Evolutionary conservation across 2,113 vertebrate species (phyloP).

Genomic region (Brachyistius frenatus): DNA sequence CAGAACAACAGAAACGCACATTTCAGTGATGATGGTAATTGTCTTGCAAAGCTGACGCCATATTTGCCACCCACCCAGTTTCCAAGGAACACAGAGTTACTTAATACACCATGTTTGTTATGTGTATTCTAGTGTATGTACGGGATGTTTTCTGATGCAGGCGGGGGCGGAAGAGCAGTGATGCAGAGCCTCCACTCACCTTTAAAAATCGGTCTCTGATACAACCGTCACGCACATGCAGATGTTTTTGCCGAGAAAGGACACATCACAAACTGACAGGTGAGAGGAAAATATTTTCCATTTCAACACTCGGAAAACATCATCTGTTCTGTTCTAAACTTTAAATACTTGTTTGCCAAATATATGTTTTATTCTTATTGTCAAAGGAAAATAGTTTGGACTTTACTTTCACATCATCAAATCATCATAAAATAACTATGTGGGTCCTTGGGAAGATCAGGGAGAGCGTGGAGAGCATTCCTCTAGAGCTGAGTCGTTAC

Average conservation of each 20-base stretch:
- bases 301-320: background rate
- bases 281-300: constrained; percentile 32
- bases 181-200: constrained; percentile 29
- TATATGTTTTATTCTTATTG: constrained; percentile 6
- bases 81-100: constrained; percentile 17
- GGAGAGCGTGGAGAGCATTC: constrained; percentile 72
- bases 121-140: constrained; percentile 22
- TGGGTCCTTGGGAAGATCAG: constrained; percentile 77
- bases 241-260: constrained; percentile 6
- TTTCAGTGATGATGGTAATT: background rate
- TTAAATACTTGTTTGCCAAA: background rate
- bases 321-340: background rate
- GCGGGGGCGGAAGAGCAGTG: constrained; percentile 35
- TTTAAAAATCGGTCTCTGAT: constrained; percentile 61
- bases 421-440: constrained; percentile 49
- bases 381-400: constrained; percentile 1
- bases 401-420: background rate
- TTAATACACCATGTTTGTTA: background rate
- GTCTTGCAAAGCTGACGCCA: background rate
- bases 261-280: constrained; percentile 44
- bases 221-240: constrained; percentile 18
- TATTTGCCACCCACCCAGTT: constrained; percentile 21
- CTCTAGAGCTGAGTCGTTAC: constrained; percentile 59
- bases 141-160: constrained; percentile 35
- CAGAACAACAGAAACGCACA: background rate